Percentiles rank a stretch among this genome's conserved stretches.
phyloP scores from a whole-genome alignment of 2,113 vertebrate species.

The Circaetus cinerascens region DNA sequence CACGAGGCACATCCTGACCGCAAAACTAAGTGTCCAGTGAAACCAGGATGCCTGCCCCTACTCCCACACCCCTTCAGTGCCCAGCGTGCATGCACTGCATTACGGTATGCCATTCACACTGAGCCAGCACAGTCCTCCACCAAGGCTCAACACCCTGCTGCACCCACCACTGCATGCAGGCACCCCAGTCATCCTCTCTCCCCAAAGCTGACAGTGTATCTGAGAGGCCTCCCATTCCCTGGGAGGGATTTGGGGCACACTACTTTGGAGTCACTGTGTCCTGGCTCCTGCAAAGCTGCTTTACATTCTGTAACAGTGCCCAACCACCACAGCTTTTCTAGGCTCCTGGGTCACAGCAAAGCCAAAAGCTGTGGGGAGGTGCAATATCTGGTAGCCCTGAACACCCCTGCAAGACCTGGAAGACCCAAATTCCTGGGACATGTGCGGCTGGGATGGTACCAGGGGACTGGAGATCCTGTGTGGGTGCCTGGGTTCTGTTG shows the following conservation, averaged over 20 bases:
- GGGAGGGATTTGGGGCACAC: not conserved
- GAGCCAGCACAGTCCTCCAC: not conserved
- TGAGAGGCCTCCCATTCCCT: not conserved
- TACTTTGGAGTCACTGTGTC: not conserved
- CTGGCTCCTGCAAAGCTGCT: not conserved
- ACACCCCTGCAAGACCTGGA: not conserved
- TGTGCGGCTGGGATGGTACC: not conserved
- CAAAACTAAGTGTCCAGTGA: not conserved
- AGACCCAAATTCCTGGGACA: not conserved
- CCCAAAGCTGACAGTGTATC: not conserved
- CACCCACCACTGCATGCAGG: not conserved
- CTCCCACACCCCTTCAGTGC: not conserved
- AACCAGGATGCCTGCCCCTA: not conserved
- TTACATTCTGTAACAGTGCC: not conserved
- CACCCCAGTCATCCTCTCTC: not conserved
- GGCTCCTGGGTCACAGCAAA: not conserved
- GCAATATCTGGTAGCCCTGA: not conserved
- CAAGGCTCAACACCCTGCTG: not conserved
- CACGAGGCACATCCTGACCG: not conserved
- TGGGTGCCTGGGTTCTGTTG: not conserved
- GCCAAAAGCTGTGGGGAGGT: not conserved
- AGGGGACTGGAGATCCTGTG: accelerated
- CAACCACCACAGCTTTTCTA: not conserved
- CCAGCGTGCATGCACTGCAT: accelerated
- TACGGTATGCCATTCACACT: not conserved